Conservation (phyloP, 2,797 vertebrate genomes). For the Menidia menidia region DNA sequence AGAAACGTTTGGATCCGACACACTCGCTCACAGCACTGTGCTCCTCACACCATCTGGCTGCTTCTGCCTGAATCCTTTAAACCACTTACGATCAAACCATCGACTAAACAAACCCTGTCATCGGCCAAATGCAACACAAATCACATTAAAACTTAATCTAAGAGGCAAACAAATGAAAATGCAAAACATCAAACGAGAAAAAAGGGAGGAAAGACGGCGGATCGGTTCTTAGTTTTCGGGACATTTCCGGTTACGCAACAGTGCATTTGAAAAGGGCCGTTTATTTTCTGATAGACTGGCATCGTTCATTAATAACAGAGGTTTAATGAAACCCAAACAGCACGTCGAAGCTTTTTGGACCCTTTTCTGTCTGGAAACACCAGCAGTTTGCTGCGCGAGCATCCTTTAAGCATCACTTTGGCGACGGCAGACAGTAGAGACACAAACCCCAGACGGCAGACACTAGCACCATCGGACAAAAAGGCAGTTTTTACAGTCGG, state of each 20-base stretch:
- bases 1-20: slow-evolving; percentile 16
- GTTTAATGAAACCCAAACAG: slow-evolving; percentile 14
- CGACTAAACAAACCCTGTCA: slow-evolving; percentile 24
- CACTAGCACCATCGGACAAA: slow-evolving; percentile 59
- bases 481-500: slow-evolving; percentile 37
- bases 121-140: slow-evolving; percentile 28
- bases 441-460: slow-evolving; percentile 43
- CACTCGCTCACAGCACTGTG: slow-evolving; percentile 14
- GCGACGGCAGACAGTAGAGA: slow-evolving; percentile 38
- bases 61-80: slow-evolving; percentile 34
- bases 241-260: slow-evolving; percentile 25
- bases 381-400: too few species aligned
- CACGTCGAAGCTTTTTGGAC: slow-evolving; percentile 18
- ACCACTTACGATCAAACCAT: slow-evolving; percentile 67
- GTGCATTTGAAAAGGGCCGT: slow-evolving; percentile 75
- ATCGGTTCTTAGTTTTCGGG: slow-evolving; percentile 12
- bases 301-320: slow-evolving; percentile 44
- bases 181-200: slow-evolving; percentile 12
- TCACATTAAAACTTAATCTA: slow-evolving; percentile 26
- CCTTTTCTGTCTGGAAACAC: slow-evolving; percentile 11
- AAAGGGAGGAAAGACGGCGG: slow-evolving; percentile 13
- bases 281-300: slow-evolving; percentile 23
- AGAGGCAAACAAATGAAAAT: slow-evolving; percentile 24
- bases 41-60: slow-evolving; percentile 18
- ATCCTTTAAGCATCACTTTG: slow-evolving; percentile 23